A percentile compares a stretch with the other conserved stretches of the same genome.
Conservation (phyloP, 35 echinoderm and acorn worm species). For the Heliocidaris erythrogramma region DNA sequence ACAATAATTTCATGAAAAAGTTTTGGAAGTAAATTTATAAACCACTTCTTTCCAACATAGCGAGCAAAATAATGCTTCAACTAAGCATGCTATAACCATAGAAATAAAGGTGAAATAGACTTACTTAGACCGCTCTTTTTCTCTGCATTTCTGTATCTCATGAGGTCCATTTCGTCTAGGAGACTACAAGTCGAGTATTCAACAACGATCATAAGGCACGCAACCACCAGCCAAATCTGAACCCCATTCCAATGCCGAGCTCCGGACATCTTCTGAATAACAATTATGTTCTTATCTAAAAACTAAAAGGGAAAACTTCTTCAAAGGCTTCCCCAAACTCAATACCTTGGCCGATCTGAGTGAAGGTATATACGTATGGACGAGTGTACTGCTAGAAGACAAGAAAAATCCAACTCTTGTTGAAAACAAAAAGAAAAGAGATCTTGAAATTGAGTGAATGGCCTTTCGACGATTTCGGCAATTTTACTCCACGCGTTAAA, state of each 20-base stretch:
- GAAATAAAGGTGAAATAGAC: neutral
- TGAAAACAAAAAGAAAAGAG: neutral
- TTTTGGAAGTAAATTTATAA: neutral
- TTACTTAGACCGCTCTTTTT: neutral
- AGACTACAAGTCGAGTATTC: neutral
- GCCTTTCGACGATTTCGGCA: neutral
- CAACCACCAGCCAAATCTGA: neutral
- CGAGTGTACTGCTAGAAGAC: neutral
- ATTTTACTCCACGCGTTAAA: constrained; percentile 17
- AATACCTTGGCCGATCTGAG: neutral
- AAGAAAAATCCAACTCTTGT: neutral
- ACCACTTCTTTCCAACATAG: neutral
- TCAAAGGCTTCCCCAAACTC: neutral
- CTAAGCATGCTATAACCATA: neutral
- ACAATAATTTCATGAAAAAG: neutral
- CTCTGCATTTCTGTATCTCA: constrained; percentile 8
- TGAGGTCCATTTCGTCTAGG: neutral
- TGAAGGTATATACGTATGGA: neutral
- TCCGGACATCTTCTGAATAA: neutral
- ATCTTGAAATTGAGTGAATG: neutral
- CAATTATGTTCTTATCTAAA: neutral
- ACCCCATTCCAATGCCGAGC: neutral
- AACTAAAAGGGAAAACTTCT: neutral
- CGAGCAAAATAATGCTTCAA: neutral
- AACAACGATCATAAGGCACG: constrained; percentile 7